Evolutionary conservation across 2,113 vertebrate genomes (phyloP), one percentile per base, ranked within the genome.

Genomic region (Bufo gargarizans): DNA sequence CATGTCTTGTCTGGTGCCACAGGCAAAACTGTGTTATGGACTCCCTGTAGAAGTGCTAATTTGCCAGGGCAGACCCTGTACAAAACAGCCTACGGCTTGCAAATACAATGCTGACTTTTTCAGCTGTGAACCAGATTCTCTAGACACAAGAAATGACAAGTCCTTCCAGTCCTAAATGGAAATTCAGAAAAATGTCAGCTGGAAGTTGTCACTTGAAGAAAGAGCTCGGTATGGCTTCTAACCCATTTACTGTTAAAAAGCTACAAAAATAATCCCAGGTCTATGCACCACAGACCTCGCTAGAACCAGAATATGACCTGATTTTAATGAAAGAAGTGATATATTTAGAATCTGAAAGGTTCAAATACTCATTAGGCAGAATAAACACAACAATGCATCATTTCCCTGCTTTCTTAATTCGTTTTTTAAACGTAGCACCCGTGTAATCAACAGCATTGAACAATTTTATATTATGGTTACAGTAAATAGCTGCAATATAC

Each of bases 41-140:
- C 82, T 89, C 87, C 87, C 87, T 69, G 82, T 69, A 89, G 82
- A 84, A 89, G 87, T 89, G 87, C 81, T 89, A 89, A 89, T 89
- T 89, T 89, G 59, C 81, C 69, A 84, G 82, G 82, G 58, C 82
- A 77, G 87, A 53, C 80, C 87, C 81, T 61, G 53, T 84, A 84
- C 87, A 84, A 84, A 89, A 84, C 87, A 89, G 87, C 87, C 82
- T 84, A 82, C 72, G 74, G 82, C 87, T 56, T 77, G 82, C 72
- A 89, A 84, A 84, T 77, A 89, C 87, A 89, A 84, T 89, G 82
- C 82, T 84, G 82, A 89, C 81, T 89, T 89, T 89, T 84, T 88
- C 82, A 84, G 58, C 87, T 84, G 87, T 84, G 72, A 82, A 89
- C 81, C 74, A 49, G 56, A 77, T 84, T 89, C 87, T 89, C 87